Evolutionary conservation across 2,797 vertebrate genomes (phyloP), one percentile per base, ranked within the genome.

Genomic region (Pipistrellus pipistrellus): DNA sequence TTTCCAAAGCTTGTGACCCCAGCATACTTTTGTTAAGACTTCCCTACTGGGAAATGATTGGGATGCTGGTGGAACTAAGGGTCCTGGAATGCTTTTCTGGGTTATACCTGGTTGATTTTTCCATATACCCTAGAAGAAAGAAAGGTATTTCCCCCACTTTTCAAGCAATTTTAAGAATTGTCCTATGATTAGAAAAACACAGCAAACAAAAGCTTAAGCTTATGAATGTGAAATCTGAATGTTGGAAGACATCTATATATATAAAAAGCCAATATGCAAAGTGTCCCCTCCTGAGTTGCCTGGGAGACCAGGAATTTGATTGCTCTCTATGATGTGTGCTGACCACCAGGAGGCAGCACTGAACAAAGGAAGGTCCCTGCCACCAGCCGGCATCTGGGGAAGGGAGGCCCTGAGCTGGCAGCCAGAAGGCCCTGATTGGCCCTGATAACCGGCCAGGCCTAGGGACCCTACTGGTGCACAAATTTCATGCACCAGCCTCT

Each of bases 211-310:
- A 77, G 30, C 35, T 51, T 23, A 85, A 32, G 8, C n/a, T 89
- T 95, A 35, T 75, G 69, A 91, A 82, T 90, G 71, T 85, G 84
- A 64, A 92, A 92, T 64, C 20, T 2, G 27, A 75, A 23, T 51
- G 41, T 92, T 38, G 35, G 44, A 84, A 13, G 38, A 84, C 17
- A 14, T 62, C 59, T 62, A 62, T 62, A 14, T 62, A 62, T 62
- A 62, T 62, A 62, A 62, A 62, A 62, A 25, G 57, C 25, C 11
- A 62, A 5, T 13, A 62, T 30, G 57, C 25, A 27, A 27, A 59
- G 12, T 14, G 12, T 6, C 57, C 57, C 25, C 57, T 62, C 25
- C 57, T 0, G 25, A 59, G 57, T 59, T 59, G 57, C 27, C 25
- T 4, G 0, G 11, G 57, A 59, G 25, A 59, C 23, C 4, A 4